Conservation (phyloP, 2,113 vertebrate genomes). For the Noturus placidus region DNA sequence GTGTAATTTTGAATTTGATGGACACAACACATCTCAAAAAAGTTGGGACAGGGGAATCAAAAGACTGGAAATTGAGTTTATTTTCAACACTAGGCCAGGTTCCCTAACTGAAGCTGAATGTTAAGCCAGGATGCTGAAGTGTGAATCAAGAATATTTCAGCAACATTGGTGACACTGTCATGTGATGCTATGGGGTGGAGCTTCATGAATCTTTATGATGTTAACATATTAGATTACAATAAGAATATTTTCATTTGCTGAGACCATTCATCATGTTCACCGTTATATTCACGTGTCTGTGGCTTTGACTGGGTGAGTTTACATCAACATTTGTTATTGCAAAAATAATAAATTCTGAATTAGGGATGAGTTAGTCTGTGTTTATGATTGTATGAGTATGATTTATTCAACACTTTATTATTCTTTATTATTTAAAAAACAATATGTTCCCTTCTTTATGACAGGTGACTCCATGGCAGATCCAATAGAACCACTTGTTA, state of each 20-base stretch:
- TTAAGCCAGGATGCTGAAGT: too few species aligned
- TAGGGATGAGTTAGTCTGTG: neutral
- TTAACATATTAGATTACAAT: neutral
- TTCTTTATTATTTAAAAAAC: neutral
- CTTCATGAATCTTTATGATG: neutral
- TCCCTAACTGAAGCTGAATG: too few species aligned
- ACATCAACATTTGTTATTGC: too few species aligned
- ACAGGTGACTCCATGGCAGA: slow-evolving; percentile 11
- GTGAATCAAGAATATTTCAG: too few species aligned
- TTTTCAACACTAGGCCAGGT: too few species aligned
- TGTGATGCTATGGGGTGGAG: neutral
- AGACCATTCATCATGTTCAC: neutral
- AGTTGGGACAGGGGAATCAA: too few species aligned
- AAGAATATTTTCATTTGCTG: neutral
- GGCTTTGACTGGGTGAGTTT: neutral
- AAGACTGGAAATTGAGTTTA: too few species aligned
- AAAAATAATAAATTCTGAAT: neutral
- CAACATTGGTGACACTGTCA: too few species aligned
- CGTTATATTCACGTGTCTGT: neutral
- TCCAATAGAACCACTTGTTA: neutral
- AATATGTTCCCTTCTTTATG: neutral
- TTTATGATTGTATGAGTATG: too few species aligned
- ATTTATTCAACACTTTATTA: too few species aligned
- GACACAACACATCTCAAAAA: too few species aligned
- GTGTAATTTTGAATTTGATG: too few species aligned